These are phyloP conservation scores for Pogonocichla stellata DNA, from an alignment of 2,113 vertebrate species.

Conservation along the genomic window DNA sequence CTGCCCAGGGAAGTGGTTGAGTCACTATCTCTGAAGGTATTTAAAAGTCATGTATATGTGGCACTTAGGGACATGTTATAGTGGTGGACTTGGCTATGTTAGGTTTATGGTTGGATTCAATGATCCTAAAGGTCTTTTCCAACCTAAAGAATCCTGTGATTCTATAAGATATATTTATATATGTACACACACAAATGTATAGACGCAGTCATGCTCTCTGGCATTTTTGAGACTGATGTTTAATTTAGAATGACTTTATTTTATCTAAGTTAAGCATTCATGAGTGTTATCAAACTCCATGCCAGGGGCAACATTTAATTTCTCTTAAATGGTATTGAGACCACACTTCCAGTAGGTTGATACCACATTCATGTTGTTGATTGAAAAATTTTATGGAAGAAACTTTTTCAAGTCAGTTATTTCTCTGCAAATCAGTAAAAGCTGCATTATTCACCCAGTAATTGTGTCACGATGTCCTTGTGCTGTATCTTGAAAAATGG, in stretches of 20 bases:
- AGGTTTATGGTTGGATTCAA: neutral
- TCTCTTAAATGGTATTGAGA: neutral
- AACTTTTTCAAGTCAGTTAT: neutral
- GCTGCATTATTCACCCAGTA: neutral
- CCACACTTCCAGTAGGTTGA: neutral
- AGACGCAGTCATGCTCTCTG: neutral
- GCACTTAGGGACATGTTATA: neutral
- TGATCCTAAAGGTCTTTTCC: neutral
- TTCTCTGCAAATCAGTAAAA: conserved; percentile 4
- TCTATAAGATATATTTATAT: neutral
- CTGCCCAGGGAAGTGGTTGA: neutral
- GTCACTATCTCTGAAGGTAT: neutral
- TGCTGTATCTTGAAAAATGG: neutral
- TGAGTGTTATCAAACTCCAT: neutral
- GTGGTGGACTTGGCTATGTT: neutral
- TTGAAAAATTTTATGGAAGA: neutral
- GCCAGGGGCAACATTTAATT: neutral
- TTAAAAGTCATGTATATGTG: neutral
- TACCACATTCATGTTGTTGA: neutral
- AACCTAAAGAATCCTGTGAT: neutral
- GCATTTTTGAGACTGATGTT: neutral
- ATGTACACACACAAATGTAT: neutral
- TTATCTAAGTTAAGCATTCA: neutral
- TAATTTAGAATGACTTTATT: neutral
- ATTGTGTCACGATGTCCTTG: neutral